A percentile compares a stretch with the other conserved stretches of the same genome.
Conservation (phyloP, 2,797 vertebrate species). For the Mormyrus hasselquistii region DNA sequence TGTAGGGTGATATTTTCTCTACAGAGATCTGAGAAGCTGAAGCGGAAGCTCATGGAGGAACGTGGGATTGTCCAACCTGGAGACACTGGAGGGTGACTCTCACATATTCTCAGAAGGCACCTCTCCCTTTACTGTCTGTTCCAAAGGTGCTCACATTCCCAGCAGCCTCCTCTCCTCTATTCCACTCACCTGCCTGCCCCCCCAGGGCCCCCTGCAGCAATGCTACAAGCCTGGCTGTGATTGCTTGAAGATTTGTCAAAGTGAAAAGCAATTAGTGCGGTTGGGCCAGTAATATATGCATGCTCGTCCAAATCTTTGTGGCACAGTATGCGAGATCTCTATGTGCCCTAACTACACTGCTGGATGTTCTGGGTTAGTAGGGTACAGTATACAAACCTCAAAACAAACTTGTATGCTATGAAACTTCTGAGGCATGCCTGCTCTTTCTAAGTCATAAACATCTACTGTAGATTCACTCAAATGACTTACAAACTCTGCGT, state of each 20-base stretch:
- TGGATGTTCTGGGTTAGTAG: background rate
- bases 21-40: constrained; percentile 11
- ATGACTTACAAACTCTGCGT: background rate
- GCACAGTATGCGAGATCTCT: background rate
- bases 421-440: constrained; percentile 28
- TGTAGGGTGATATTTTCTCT: background rate
- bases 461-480: background rate
- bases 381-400: background rate
- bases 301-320: constrained; percentile 40
- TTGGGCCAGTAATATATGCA: constrained; percentile 70
- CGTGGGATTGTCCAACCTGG: constrained; percentile 50
- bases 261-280: constrained; percentile 76
- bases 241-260: constrained; percentile 77
- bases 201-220: constrained; percentile 62
- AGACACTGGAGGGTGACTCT: constrained; percentile 48
- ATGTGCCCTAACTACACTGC: background rate
- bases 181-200: constrained; percentile 57
- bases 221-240: constrained; percentile 65
- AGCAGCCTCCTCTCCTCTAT: constrained; percentile 40
- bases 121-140: constrained; percentile 43
- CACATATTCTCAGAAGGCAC: constrained; percentile 52
- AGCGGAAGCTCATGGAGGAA: constrained; percentile 35
- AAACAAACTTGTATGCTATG: background rate
- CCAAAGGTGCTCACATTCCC: constrained; percentile 63
- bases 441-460: constrained; percentile 24